phyloP scores from a whole-genome alignment of 2,797 vertebrate species.

The Rhinella marina region DNA sequence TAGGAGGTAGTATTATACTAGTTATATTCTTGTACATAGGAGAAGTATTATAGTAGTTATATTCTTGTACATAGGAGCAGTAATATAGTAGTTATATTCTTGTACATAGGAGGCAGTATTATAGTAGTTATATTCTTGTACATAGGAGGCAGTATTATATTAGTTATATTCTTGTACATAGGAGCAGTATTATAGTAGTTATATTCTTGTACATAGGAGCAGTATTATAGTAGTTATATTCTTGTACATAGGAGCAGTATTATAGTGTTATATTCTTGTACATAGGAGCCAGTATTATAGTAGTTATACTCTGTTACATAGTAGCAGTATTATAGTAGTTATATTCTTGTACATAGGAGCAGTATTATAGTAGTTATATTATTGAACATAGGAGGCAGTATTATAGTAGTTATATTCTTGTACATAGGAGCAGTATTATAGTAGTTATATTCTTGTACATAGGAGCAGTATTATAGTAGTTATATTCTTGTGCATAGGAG shows the following conservation, averaged over 20 bases:
- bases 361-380: slow-evolving; percentile 29
- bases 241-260: slow-evolving; percentile 3
- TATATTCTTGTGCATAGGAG: slow-evolving; percentile 12
- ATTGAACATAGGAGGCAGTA: neutral
- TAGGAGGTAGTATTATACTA: slow-evolving; percentile 10
- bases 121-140: too few relatives aligned
- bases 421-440: slow-evolving; percentile 13
- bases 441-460: slow-evolving; percentile 12
- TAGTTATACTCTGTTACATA: slow-evolving; percentile 8
- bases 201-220: neutral
- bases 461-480: slow-evolving; percentile 14
- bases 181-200: slow-evolving; percentile 5
- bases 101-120: too few relatives aligned
- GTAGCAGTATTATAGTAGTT: slow-evolving; percentile 14
- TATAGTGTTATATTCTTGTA: slow-evolving; percentile 9
- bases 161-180: too few relatives aligned
- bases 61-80: too few relatives aligned
- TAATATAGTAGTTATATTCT: too few relatives aligned
- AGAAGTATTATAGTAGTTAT: too few relatives aligned
- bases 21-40: neutral
- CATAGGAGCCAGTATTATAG: slow-evolving; percentile 4
- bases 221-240: slow-evolving; percentile 25
- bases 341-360: slow-evolving; percentile 12
- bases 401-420: slow-evolving; percentile 23
- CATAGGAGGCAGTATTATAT: too few relatives aligned